A percentile compares a stretch with the other conserved stretches of the same genome.
These are phyloP conservation scores for Beris chalybata DNA, from an alignment of 2,888 invertebrate species.

Conservation along the genomic window DNA sequence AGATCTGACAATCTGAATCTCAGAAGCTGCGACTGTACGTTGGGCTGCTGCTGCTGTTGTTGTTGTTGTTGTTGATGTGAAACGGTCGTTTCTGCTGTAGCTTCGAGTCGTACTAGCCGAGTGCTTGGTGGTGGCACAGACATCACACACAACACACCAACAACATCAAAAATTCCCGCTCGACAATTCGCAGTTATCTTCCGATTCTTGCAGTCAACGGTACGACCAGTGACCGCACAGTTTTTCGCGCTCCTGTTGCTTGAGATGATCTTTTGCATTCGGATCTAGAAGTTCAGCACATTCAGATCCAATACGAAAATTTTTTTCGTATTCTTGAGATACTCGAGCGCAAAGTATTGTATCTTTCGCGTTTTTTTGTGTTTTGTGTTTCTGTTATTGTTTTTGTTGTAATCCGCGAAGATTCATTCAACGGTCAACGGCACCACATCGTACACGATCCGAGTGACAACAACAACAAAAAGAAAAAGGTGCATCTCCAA, in stretches of 20 bases:
- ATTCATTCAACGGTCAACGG: constrained; percentile 31
- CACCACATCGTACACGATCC: constrained; percentile 9
- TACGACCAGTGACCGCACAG: constrained; percentile 34
- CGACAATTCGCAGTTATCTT: constrained; percentile 50
- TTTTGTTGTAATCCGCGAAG: constrained; percentile 21
- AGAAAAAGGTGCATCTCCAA: constrained; percentile 17
- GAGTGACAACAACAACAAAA: constrained; percentile 11
- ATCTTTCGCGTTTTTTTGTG: too few species aligned
- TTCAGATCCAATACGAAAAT: too few species aligned
- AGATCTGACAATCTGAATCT: not conserved
- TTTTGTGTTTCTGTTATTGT: not conserved
- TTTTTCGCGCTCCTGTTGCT: too few species aligned
- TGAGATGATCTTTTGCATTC: too few species aligned
- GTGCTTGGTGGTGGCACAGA: constrained; percentile 1
- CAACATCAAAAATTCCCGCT: constrained; percentile 34
- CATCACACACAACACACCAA: not conserved
- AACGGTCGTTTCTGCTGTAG: constrained; percentile 3
- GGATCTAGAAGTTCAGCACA: too few species aligned
- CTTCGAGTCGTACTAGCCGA: not conserved
- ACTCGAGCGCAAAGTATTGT: too few species aligned
- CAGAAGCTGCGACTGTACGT: not conserved
- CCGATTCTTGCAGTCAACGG: constrained; percentile 49
- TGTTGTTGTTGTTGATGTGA: too few species aligned
- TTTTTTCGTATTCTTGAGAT: too few species aligned
- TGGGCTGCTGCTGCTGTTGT: not conserved